phyloP scores from a whole-genome alignment of 2,113 vertebrate genomes.

The Suricata suricatta region DNA sequence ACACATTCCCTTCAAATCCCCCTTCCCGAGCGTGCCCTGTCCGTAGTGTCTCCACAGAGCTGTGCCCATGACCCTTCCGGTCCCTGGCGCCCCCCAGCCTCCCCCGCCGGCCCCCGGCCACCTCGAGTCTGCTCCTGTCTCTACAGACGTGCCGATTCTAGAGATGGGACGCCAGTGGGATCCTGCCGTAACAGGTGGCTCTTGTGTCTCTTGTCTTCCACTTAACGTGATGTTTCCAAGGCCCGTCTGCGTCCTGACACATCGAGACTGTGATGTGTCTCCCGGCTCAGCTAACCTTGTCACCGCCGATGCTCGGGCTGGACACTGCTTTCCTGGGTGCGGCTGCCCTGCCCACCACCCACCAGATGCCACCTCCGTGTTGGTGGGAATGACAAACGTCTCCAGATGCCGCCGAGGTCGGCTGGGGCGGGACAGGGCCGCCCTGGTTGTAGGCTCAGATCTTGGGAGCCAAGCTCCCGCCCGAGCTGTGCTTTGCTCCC shows the following conservation, averaged over 20 bases:
- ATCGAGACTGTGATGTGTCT: fast-evolving
- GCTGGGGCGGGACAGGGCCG: fast-evolving
- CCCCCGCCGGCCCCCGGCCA: no score
- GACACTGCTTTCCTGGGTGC: fast-evolving
- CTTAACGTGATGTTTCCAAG: not conserved
- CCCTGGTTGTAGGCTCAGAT: not conserved
- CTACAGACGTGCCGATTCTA: not conserved
- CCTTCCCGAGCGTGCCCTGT: fast-evolving
- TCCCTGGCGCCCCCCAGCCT: fast-evolving
- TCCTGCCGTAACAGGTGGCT: fast-evolving
- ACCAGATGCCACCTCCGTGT: not conserved
- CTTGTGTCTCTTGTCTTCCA: no score
- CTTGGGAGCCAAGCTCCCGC: not conserved
- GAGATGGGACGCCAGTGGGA: fast-evolving
- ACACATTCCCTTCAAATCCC: not conserved
- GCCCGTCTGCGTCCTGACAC: fast-evolving
- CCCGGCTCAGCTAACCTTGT: not conserved
- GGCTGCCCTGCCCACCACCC: no score
- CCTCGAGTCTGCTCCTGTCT: not conserved
- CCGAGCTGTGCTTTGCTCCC: not conserved
- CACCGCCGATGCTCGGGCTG: no score
- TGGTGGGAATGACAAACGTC: not conserved
- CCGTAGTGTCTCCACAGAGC: not conserved
- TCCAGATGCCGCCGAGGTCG: not conserved
- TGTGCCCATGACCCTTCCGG: not conserved